phyloP scores from a whole-genome alignment of 2,888 invertebrate species.

The Sinelater perroti region DNA sequence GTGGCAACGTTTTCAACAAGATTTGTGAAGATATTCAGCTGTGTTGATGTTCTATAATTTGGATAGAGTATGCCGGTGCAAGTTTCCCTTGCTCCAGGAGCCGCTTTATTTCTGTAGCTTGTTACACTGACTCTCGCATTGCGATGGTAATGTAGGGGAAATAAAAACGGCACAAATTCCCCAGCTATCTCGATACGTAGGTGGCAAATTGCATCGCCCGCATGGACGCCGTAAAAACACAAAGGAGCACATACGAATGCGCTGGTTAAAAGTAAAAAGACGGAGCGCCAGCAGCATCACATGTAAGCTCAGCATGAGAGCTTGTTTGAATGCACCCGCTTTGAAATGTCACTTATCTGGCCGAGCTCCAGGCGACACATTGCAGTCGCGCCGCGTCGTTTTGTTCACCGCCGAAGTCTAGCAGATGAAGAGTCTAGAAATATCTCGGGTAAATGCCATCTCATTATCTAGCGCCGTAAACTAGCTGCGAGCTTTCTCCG shows the following conservation, averaged over 20 bases:
- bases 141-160: too few relatives aligned
- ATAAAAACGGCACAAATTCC: neutral
- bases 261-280: conserved; percentile 22
- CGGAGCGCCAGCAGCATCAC: conserved; percentile 28
- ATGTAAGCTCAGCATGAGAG: conserved; percentile 46
- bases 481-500: conserved; percentile 19
- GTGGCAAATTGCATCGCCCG: conserved; percentile 24
- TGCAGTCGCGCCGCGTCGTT: conserved; percentile 49
- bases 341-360: conserved; percentile 59
- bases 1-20: too few relatives aligned
- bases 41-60: too few relatives aligned
- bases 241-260: conserved; percentile 14
- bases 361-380: conserved; percentile 55
- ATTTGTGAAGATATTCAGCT: too few relatives aligned
- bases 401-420: conserved; percentile 46
- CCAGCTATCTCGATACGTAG: conserved; percentile 13
- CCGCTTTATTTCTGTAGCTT: too few relatives aligned
- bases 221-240: conserved; percentile 27
- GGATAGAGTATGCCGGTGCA: too few relatives aligned
- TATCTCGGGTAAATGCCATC: conserved; percentile 61
- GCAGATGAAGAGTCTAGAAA: conserved; percentile 55
- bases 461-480: conserved; percentile 46
- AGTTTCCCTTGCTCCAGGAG: too few relatives aligned
- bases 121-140: too few relatives aligned
- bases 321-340: conserved; percentile 47